Evolutionary conservation across 2,113 vertebrate genomes (phyloP), one percentile per base, ranked within the genome.

Genomic region (Uria aalge): DNA sequence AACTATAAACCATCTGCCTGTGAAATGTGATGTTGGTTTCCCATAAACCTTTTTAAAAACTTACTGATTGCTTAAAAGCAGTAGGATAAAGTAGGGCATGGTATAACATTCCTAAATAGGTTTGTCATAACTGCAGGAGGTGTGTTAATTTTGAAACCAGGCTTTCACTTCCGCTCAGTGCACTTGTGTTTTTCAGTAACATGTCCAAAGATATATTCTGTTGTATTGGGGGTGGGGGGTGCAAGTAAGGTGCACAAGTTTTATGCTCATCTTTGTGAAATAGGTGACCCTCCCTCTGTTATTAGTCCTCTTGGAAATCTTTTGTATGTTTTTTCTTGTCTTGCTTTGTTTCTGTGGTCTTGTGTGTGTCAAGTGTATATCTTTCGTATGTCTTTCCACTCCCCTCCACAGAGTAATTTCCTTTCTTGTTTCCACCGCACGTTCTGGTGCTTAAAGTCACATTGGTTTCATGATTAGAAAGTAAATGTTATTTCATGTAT

Each of bases 21-120:
- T 88, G 50, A 90, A 94, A 95, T 63, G 76, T n/a, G 6, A 26
- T 15, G 32, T 66, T 93, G 90, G 40, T 90, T 96, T 93, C 95
- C 45, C 50, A 66, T 68, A 57, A 94, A 90, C 30, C 19, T 69
- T 63, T 86, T 48, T 73, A 15, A 79, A 73, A 91, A 67, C 43
- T 38, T 56, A 29, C 72, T 86, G 59, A 76, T 90, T 14, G 43
- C 76, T 96, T 96, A 67, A 96, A 92, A 94, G 88, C 32, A 81
- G 41, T 75, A 78, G 85, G 36, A 92, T 69, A 60, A 76, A 92
- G 73, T 66, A 66, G 38, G 8, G 6, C 63, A 68, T 80, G 29
- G 20, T 94, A 72, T 66, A 92, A 34, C 75, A 21, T 38, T 63
- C 18, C 66, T 80, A 74, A 82, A 77, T 17, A 85, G 18, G 5